Conservation (phyloP, 2,888 invertebrate genomes). For the Nemotelus nigrinus region DNA sequence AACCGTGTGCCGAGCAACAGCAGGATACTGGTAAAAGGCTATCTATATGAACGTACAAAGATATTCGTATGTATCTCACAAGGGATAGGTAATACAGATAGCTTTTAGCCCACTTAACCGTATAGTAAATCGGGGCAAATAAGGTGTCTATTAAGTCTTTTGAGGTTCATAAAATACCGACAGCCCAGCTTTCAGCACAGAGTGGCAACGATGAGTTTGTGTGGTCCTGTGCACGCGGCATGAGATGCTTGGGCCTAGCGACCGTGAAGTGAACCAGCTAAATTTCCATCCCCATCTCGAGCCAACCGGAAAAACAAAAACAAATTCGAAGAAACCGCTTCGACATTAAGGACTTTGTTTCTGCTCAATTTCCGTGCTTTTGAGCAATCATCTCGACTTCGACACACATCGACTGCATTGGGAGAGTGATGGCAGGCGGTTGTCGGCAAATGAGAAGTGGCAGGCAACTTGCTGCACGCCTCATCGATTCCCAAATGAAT, state of each 20-base stretch:
- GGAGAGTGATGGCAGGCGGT: neutral
- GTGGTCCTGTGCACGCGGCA: no score
- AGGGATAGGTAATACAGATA: slow-evolving; percentile 4
- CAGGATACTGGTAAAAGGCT: neutral
- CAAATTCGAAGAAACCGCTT: slow-evolving; percentile 26
- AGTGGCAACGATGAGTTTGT: neutral
- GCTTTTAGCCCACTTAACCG: slow-evolving; percentile 38
- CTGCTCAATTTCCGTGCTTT: slow-evolving; percentile 45
- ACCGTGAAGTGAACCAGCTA: neutral
- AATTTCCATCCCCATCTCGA: neutral
- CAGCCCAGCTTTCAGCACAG: neutral
- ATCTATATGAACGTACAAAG: neutral
- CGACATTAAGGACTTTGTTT: slow-evolving; percentile 43
- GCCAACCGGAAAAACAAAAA: slow-evolving; percentile 19
- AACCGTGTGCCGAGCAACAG: neutral
- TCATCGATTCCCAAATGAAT: slow-evolving; percentile 41
- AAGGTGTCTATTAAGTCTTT: slow-evolving; percentile 38
- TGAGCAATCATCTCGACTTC: slow-evolving; percentile 41
- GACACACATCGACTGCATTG: slow-evolving; percentile 4
- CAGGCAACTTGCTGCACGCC: neutral
- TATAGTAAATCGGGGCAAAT: slow-evolving; percentile 34
- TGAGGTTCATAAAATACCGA: slow-evolving; percentile 38
- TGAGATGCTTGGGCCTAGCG: no score
- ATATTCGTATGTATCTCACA: slow-evolving; percentile 13
- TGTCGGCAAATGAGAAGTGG: neutral